Base-by-base conservation (phyloP, 1,140 invertebrate species). In the Agrypnia vestita region DNA sequence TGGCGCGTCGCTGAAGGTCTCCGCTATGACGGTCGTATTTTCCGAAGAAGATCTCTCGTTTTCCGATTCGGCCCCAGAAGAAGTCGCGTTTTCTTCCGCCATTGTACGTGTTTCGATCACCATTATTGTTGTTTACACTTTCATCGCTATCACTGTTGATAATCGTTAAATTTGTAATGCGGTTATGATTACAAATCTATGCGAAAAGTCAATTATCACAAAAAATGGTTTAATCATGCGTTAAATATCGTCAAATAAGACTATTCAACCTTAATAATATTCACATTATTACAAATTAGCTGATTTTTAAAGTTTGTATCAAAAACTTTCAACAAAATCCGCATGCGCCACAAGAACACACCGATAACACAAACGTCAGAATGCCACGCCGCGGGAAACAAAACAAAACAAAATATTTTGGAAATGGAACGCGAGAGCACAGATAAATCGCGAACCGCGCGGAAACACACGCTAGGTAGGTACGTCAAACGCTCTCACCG, bases 1-100 rank as follows among this genome's bases (percentile, higher is more conserved):
- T 53, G 84, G 82, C 15, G 83, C 83, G 19, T 82, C 75, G 61
- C 83, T 82, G 82, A 85, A 85, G 61, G 86, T 84, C 59, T 84
- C 85, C 77, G 86, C 84, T 53, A 84, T 84, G 21, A 85, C 85
- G 15, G 85, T 85, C 17, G 85, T 86, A 81, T 85, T 85, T 72
- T 85, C 82, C 72, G 84, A 76, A 69, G 81, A 80, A 53, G 82
- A 62, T 12, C 75, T 74, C 51, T 81, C 82, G 73, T 81, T 73
- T 44, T 78, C 77, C 71, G 85, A 82, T 21, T 79, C 79, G 7
- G 56, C 56, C 10, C 76, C 77, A 73, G 86, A 86, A 43, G 81
- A 78, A 1, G 11, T 67, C 1, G 80, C 76, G 35, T 71, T 55
- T 67, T 83, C 82, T 71, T 83, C 82, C 15, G 62, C 79, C 82